phyloP scores from a whole-genome alignment of 2,888 invertebrate genomes.

The Autographa pulchrina region DNA sequence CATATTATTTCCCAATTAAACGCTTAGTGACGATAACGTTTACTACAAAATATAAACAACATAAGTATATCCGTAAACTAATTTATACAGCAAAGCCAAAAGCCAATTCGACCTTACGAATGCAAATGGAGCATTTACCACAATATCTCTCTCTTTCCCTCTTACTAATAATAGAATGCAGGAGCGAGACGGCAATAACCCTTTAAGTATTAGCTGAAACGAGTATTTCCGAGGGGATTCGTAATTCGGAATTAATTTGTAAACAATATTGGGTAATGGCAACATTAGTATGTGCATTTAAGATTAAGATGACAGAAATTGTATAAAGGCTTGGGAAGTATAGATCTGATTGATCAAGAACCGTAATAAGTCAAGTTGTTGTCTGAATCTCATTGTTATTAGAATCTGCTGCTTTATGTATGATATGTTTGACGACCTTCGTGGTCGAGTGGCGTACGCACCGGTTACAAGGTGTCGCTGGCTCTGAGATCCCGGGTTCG shows the following conservation, averaged over 20 bases:
- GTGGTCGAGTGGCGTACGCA: no score
- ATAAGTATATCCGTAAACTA: constrained; percentile 22
- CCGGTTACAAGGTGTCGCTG: no score
- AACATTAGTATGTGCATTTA: constrained; percentile 42
- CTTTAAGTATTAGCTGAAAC: constrained; percentile 23
- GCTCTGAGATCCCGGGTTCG: no score
- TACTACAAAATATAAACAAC: constrained; percentile 11
- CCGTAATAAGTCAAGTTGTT: no score
- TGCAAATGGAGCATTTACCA: constrained; percentile 37
- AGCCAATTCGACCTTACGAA: constrained; percentile 41
- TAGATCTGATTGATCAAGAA: no score
- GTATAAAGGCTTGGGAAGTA: constrained; percentile 1
- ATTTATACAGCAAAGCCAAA: constrained; percentile 23
- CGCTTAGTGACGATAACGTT: background rate
- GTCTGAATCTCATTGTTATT: no score
- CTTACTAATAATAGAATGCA: background rate
- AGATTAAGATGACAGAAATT: constrained; percentile 48
- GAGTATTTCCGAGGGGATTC: constrained; percentile 39
- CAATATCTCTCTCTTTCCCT: constrained; percentile 28
- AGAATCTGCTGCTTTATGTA: no score
- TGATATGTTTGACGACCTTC: no score
- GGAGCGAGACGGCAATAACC: constrained; percentile 23
- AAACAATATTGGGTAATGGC: constrained; percentile 46
- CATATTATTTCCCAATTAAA: background rate
- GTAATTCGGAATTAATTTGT: constrained; percentile 60